Conservation (phyloP, 2,797 vertebrate species). For the Delichon dasypus region DNA sequence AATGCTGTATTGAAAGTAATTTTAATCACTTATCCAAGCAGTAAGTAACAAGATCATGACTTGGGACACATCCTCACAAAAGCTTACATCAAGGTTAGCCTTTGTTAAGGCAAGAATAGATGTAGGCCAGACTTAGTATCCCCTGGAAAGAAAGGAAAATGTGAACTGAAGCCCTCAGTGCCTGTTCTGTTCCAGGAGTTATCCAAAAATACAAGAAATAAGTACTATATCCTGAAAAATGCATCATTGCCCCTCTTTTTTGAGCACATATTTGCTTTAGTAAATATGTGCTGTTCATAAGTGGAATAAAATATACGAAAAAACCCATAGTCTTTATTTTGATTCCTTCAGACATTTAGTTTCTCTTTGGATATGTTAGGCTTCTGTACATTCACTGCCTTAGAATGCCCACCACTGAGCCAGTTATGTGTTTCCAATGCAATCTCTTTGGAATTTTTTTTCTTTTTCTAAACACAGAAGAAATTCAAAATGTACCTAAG, state of each 20-base stretch:
- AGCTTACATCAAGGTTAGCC: neutral
- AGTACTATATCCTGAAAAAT: neutral
- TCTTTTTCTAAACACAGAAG: neutral
- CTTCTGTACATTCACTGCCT: neutral
- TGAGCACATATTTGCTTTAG: neutral
- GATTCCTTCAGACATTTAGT: neutral
- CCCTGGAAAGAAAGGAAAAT: neutral
- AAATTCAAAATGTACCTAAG: conserved; percentile 2
- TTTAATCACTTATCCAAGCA: neutral
- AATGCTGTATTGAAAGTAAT: neutral
- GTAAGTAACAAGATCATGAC: neutral
- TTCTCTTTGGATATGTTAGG: conserved; percentile 19
- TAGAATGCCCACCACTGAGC: neutral
- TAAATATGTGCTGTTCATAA: neutral
- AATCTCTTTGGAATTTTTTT: neutral
- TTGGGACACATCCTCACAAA: neutral
- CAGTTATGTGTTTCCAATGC: neutral
- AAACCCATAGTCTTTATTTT: neutral
- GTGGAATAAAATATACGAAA: neutral
- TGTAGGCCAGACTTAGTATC: neutral
- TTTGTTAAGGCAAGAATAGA: neutral
- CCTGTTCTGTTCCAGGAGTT: neutral
- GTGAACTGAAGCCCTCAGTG: neutral
- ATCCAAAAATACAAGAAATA: neutral
- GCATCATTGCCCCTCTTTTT: neutral